Evolutionary conservation across 2,113 vertebrate genomes (phyloP), one percentile per base, ranked within the genome.

Genomic region (Seriola dumerili): DNA sequence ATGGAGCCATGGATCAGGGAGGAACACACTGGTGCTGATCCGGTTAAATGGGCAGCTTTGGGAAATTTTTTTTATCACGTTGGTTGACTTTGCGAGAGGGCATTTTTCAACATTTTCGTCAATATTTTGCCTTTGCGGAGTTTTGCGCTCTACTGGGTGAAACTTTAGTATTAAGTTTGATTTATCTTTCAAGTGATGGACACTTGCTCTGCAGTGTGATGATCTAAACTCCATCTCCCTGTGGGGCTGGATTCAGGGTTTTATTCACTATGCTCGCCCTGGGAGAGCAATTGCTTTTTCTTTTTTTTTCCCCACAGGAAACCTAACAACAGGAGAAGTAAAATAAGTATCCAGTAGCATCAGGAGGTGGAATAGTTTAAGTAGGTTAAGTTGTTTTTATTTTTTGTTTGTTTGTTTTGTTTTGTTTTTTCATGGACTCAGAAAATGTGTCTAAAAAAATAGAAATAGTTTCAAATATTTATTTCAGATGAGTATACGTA

Each of bases 211-310:
- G 34, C 46, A 54, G 42, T 70, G 38, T 72, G 75, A 82, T 52
- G 57, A 83, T 85, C 36, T 52, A 42, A 50, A 50, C 72, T 48
- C 46, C 9, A 32, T 61, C 23, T 85, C 73, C 69, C 79, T 63
- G 59, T 0, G 40, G 80, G 72, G 58, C 69, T 62, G 68, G 67
- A 83, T 52, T 80, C 58, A 29, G 29, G 21, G 34, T 19, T 79
- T 74, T 14, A 71, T 77, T 64, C 21, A 46, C 52, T 23, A 3
- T 0, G 5, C 9, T 36, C 14, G n/a, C 46, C 68, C 46, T 80
- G 64, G 42, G 70, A 85, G 61, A 81, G 66, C 25, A 29, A 75
- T 83, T 75, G 29, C 29, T 29, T 29, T 29, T 65, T 75, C 59
- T 71, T 0, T 0, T 32, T 32, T 74, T 57, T 80, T 21, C 59